Evolutionary conservation across 1,140 invertebrate genomes (phyloP).

Genomic region (Liolophura sinensis): DNA sequence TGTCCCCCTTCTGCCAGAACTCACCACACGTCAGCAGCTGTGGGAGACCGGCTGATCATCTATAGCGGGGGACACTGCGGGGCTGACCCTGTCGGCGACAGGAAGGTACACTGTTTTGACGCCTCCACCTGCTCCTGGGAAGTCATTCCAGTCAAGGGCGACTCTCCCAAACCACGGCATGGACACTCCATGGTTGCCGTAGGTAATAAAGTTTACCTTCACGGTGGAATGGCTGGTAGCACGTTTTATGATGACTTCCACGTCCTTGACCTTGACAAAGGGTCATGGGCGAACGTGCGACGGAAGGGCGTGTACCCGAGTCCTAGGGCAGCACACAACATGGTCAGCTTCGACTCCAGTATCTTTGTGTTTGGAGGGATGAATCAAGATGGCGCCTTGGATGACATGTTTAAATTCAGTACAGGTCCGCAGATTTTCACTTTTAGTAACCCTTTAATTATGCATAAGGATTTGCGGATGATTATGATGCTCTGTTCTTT

Average conservation of each 20-base stretch:
- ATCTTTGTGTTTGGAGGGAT: conserved; percentile 58
- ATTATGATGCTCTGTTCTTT: not conserved
- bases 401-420: conserved; percentile 54
- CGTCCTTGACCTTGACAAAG: conserved; percentile 51
- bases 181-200: conserved; percentile 55
- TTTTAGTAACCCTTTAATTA: not conserved
- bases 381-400: conserved; percentile 52
- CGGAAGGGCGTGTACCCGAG: conserved; percentile 45
- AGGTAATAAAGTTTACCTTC: conserved; percentile 50
- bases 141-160: conserved; percentile 39
- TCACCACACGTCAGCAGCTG: conserved; percentile 43
- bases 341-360: conserved; percentile 33
- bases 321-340: conserved; percentile 54
- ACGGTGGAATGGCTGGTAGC: conserved; percentile 56
- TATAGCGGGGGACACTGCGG: conserved; percentile 57
- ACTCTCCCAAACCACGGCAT: conserved; percentile 54
- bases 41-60: conserved; percentile 51
- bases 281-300: conserved; percentile 45
- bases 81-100: conserved; percentile 52
- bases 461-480: not conserved
- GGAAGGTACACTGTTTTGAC: conserved; percentile 54
- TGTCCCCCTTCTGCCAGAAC: conserved; percentile 51
- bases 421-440: conserved; percentile 34
- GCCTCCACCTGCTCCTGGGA: conserved; percentile 41
- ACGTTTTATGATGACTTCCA: conserved; percentile 57